Conservation (phyloP, 1,140 invertebrate species). For the Drosophila orosa region DNA sequence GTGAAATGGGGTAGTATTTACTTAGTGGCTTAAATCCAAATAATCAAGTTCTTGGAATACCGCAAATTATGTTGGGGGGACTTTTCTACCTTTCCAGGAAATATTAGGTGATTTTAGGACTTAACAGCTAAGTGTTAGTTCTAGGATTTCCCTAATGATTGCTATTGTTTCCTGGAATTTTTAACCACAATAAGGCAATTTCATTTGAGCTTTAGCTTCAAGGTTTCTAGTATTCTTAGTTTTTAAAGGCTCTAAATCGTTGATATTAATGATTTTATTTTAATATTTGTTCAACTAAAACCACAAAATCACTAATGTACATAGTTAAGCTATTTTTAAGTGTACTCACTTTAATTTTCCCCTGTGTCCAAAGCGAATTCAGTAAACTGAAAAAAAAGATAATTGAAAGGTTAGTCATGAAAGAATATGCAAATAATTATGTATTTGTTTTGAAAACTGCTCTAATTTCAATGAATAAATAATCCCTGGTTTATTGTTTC, state of each 20-base stretch:
- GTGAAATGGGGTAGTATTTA: neutral
- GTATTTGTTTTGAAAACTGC: neutral
- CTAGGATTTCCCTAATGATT: neutral
- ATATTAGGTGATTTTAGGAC: neutral
- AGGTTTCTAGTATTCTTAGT: neutral
- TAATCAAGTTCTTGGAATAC: neutral
- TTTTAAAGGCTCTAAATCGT: neutral
- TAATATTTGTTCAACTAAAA: neutral
- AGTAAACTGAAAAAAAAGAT: constrained; percentile 16
- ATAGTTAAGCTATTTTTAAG: neutral
- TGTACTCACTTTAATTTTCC: constrained; percentile 20
- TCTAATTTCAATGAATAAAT: neutral
- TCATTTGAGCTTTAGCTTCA: neutral
- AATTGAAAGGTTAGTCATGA: neutral
- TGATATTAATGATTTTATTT: neutral
- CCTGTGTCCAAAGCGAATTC: neutral
- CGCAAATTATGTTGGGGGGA: neutral
- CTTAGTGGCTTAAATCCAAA: neutral
- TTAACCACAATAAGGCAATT: no score
- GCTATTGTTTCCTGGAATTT: neutral
- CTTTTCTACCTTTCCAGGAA: neutral
- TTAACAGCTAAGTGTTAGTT: neutral
- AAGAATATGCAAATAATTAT: neutral
- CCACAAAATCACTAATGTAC: neutral
- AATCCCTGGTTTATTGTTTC: neutral